phyloP scores from a whole-genome alignment of 1,140 invertebrate species.

The Bombyx mori region DNA sequence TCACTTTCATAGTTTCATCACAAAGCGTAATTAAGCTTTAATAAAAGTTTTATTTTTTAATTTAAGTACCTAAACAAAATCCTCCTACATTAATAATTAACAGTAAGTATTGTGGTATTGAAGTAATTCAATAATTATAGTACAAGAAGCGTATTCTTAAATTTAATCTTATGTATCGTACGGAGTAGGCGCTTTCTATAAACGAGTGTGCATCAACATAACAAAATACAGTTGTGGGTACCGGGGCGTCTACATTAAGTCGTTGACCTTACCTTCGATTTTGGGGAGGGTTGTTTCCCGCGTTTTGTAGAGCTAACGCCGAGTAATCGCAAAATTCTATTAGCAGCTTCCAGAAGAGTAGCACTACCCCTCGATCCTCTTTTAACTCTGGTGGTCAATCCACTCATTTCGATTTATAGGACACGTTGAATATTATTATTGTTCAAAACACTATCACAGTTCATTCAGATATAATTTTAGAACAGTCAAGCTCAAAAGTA shows the following conservation, averaged over 20 bases:
- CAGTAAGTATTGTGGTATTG: not conserved
- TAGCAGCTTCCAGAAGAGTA: slow-evolving; percentile 68
- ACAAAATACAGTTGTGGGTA: too few species aligned
- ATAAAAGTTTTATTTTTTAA: not conserved
- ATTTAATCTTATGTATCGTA: not conserved
- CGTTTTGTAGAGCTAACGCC: slow-evolving; percentile 67
- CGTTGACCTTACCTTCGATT: slow-evolving; percentile 66
- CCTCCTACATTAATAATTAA: too few species aligned
- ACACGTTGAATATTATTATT: slow-evolving; percentile 49
- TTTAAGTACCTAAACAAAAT: not conserved
- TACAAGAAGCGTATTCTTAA: too few species aligned
- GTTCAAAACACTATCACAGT: slow-evolving; percentile 58
- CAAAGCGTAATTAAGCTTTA: not conserved
- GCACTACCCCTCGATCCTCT: slow-evolving; percentile 70
- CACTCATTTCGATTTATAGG: slow-evolving; percentile 66
- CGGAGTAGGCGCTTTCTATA: not conserved
- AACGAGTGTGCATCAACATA: too few species aligned
- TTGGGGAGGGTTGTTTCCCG: slow-evolving; percentile 64
- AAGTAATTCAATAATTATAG: not conserved
- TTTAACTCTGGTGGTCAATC: slow-evolving; percentile 69
- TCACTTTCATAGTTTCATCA: not conserved
- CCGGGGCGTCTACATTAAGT: slow-evolving; percentile 13
- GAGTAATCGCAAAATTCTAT: slow-evolving; percentile 68
- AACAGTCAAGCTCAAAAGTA: too few species aligned
- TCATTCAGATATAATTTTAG: slow-evolving; percentile 34